Percentiles rank a stretch among this genome's conserved stretches.
These are phyloP conservation scores for Dynastes grantii DNA, from an alignment of 2,888 invertebrate species.

Conservation along the genomic window DNA sequence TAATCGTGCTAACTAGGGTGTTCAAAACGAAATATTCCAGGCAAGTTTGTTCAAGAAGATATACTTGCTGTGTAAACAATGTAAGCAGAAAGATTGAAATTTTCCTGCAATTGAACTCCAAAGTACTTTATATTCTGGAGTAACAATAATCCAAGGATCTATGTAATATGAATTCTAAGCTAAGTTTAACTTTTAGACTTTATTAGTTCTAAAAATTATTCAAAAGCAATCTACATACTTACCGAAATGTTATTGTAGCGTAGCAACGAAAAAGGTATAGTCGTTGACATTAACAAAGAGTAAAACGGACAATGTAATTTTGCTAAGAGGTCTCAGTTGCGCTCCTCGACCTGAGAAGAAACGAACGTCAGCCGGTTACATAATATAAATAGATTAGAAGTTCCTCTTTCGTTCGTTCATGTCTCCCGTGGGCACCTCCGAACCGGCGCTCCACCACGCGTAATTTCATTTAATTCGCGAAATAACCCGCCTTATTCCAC, in stretches of 20 bases:
- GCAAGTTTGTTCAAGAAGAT: too few relatives aligned
- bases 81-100: too few relatives aligned
- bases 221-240: not conserved
- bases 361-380: constrained; percentile 40
- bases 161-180: too few relatives aligned
- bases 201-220: too few relatives aligned
- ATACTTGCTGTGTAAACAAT: too few relatives aligned
- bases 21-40: too few relatives aligned
- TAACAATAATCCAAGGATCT: too few relatives aligned
- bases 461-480: constrained; percentile 50
- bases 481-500: constrained; percentile 48
- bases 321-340: constrained; percentile 46
- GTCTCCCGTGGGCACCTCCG: constrained; percentile 43
- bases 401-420: constrained; percentile 46
- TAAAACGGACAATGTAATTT: constrained; percentile 42
- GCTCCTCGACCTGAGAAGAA: constrained; percentile 38
- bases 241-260: not conserved
- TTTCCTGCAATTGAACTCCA: too few relatives aligned
- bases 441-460: constrained; percentile 42
- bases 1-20: too few relatives aligned
- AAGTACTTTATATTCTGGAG: too few relatives aligned
- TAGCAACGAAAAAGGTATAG: not conserved
- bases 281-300: constrained; percentile 27
- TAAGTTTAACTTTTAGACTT: too few relatives aligned
- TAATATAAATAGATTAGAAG: constrained; percentile 51